These are phyloP conservation scores for Drosophila melanica DNA, from an alignment of 1,140 invertebrate species.

Conservation along the genomic window DNA sequence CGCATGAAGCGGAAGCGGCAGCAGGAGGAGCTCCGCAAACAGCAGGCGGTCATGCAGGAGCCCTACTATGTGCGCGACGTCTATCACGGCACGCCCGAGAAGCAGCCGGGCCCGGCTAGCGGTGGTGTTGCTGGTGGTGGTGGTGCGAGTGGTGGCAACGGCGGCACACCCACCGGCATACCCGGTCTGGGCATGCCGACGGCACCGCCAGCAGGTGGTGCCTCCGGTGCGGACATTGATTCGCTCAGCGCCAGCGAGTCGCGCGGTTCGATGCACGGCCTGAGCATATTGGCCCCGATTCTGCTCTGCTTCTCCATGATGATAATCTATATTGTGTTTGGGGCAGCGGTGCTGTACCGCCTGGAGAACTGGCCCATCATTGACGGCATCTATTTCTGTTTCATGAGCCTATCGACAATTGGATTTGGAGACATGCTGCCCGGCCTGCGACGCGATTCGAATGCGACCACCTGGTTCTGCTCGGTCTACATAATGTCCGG, in stretches of 20 bases:
- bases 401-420: slow-evolving; percentile 96
- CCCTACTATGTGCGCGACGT: slow-evolving; percentile 90
- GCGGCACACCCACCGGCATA: slow-evolving; percentile 11
- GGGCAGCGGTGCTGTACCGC: slow-evolving; percentile 93
- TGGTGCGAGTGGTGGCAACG: neutral
- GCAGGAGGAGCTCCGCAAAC: slow-evolving; percentile 89
- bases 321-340: slow-evolving; percentile 93
- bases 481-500: slow-evolving; percentile 98
- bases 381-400: slow-evolving; percentile 97
- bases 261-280: slow-evolving; percentile 89
- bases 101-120: slow-evolving; percentile 83
- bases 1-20: slow-evolving; percentile 91
- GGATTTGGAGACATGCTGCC: slow-evolving; percentile 96
- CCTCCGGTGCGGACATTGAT: slow-evolving; percentile 84
- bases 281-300: slow-evolving; percentile 91
- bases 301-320: slow-evolving; percentile 91
- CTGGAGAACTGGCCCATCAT: slow-evolving; percentile 94
- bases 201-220: neutral
- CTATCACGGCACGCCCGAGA: slow-evolving; percentile 86
- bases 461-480: slow-evolving; percentile 91
- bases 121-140: neutral
- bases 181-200: slow-evolving; percentile 18
- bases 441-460: slow-evolving; percentile 88
- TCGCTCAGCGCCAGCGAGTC: slow-evolving; percentile 90
- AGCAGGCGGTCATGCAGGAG: slow-evolving; percentile 89